phyloP scores from a whole-genome alignment of 64 coral and sea anemone species.

The Montipora sp. region DNA sequence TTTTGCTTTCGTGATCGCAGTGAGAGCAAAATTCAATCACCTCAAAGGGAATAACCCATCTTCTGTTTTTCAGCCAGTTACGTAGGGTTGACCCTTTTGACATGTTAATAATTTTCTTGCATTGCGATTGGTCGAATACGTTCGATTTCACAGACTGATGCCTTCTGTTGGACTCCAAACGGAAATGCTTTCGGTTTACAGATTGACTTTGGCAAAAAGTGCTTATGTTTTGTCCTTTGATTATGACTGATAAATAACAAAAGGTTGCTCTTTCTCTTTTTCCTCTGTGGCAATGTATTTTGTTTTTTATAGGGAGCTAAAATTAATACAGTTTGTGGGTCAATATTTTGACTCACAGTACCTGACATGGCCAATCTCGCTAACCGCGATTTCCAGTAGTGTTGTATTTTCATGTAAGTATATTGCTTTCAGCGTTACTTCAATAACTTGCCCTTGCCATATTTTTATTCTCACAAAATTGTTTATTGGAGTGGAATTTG shows the following conservation, averaged over 20 bases:
- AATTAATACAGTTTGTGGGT: neutral
- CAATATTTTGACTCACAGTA: neutral
- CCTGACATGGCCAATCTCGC: neutral
- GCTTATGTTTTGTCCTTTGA: neutral
- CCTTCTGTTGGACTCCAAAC: no score
- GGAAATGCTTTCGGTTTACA: neutral
- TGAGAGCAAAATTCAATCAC: no score
- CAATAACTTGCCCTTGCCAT: neutral
- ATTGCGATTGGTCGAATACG: constrained; percentile 10
- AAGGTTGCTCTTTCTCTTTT: no score
- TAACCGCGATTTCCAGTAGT: neutral
- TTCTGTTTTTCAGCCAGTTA: neutral
- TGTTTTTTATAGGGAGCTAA: no score
- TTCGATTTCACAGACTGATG: neutral
- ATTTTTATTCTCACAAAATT: neutral
- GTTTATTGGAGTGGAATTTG: neutral
- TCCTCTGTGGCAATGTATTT: no score
- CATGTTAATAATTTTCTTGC: neutral
- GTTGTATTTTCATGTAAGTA: neutral
- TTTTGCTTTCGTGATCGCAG: neutral
- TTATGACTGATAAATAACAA: neutral
- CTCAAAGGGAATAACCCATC: constrained; percentile 30
- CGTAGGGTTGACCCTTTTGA: neutral
- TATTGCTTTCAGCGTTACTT: neutral
- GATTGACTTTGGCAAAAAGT: neutral